Base-by-base conservation (phyloP, 1,140 invertebrate genomes). In the Agraylea sexmaculata region DNA sequence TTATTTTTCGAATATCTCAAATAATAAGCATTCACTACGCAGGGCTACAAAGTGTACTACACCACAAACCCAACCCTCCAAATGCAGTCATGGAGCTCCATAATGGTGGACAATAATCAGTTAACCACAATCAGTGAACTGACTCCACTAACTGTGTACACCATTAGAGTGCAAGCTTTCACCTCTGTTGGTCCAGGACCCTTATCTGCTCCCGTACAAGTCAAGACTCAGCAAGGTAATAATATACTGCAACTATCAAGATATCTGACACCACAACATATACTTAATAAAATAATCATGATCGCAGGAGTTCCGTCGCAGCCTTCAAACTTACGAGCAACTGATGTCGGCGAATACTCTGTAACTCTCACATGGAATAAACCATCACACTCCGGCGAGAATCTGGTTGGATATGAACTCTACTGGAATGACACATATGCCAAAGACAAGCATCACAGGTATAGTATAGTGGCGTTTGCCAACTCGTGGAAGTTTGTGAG, bases 41-140 rank as follows among this genome's bases (percentile, higher is more conserved):
- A 95, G 91, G 91, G 89, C 46, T 98, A 98, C 72, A 96, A 94
- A 70, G 87, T 98, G 36, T 96, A 88, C 61, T 98, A 93, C 67
- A 95, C 91, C 6, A 83, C 80, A 49, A 84, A 90, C 54, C 77
- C 89, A 15, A 78, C 82, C 49, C 76, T 87, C 31, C 78, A 81
- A 3, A 79, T 93, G 64, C 78, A 84, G 20, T 82, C 83, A 8
- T 97, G 92, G 93, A 77, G 87, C 45, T 83, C 84, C 6, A 87
- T 91, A 67, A 80, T 82, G 68, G 87, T 67, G 47, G 87, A 94
- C 60, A 91, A 89, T 59, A 91, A 83, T 58, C 82, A 87, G 53
- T 64, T 95, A 51, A 93, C 92, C 11, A 97, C 91, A 5, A 86
- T 99, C 50, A 84, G 82, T 49, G 87, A 92, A 52, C 68, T 94